These are phyloP conservation scores for Vireo altiloquus DNA, from an alignment of 2,113 vertebrate species.

Conservation along the genomic window DNA sequence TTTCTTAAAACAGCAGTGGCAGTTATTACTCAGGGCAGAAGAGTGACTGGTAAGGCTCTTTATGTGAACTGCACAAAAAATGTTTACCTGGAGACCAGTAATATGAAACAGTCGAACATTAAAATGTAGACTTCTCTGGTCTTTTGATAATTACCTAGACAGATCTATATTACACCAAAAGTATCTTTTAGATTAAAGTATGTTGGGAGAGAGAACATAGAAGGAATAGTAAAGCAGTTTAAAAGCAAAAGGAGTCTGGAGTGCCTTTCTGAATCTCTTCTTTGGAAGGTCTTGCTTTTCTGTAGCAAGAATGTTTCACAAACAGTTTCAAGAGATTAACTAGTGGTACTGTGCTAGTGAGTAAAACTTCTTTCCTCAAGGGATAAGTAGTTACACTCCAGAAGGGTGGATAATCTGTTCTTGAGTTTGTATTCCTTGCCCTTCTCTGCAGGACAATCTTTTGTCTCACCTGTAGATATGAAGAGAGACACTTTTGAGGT, in stretches of 20 bases:
- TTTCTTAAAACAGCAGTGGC: background rate
- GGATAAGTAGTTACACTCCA: background rate
- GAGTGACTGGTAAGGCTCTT: background rate
- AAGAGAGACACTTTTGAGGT: background rate
- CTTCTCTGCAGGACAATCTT: background rate
- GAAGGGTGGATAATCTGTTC: background rate
- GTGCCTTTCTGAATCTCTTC: background rate
- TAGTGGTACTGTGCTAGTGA: background rate
- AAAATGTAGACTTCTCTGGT: background rate
- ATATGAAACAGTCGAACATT: background rate
- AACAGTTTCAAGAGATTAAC: background rate
- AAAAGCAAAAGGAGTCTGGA: background rate
- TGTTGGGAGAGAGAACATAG: background rate
- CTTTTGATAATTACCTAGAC: background rate
- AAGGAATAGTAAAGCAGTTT: background rate
- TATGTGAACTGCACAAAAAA: background rate
- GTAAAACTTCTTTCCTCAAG: background rate
- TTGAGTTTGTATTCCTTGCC: background rate
- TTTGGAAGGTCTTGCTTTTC: background rate
- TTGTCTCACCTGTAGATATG: background rate
- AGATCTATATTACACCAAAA: background rate
- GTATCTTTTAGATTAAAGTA: background rate
- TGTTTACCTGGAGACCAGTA: background rate
- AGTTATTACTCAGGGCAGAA: background rate
- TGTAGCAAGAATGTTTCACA: background rate